A percentile compares a stretch with the other conserved stretches of the same genome.
These are phyloP conservation scores for Indicator maculatus DNA, from an alignment of 2,113 vertebrate species.

Conservation along the genomic window DNA sequence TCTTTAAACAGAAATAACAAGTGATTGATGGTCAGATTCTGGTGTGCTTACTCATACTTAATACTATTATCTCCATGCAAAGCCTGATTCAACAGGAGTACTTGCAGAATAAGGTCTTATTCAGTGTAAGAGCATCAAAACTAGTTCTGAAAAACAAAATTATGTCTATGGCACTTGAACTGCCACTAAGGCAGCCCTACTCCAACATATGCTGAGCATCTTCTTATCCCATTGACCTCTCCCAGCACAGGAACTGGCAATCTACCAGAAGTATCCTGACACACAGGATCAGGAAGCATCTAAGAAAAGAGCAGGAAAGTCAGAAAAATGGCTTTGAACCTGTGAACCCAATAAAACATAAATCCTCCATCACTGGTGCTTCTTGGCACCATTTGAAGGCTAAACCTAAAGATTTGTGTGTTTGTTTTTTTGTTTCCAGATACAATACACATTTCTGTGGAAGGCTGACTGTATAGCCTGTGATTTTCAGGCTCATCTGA, in stretches of 20 bases:
- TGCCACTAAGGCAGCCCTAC: not conserved
- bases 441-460: not conserved
- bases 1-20: slow-evolving; percentile 5
- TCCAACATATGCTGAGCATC: not conserved
- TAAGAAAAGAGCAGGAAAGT: slow-evolving; percentile 19
- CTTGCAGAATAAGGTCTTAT: not conserved
- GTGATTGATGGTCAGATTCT: not conserved
- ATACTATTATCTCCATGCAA: not conserved
- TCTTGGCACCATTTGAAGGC: not conserved
- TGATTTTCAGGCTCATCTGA: not conserved
- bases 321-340: slow-evolving; percentile 37
- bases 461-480: not conserved
- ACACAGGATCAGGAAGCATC: slow-evolving; percentile 29
- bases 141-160: not conserved
- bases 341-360: not conserved
- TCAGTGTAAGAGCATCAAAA: not conserved
- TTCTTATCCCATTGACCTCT: slow-evolving; percentile 14
- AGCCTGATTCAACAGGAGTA: not conserved
- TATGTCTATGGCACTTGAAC: not conserved
- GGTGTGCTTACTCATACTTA: not conserved
- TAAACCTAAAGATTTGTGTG: not conserved
- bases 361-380: not conserved
- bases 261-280: slow-evolving; percentile 19
- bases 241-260: not conserved
- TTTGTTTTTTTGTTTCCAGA: not conserved